Evolutionary conservation across 2,797 vertebrate species (phyloP).

Genomic region (Cynopterus sphinx): DNA sequence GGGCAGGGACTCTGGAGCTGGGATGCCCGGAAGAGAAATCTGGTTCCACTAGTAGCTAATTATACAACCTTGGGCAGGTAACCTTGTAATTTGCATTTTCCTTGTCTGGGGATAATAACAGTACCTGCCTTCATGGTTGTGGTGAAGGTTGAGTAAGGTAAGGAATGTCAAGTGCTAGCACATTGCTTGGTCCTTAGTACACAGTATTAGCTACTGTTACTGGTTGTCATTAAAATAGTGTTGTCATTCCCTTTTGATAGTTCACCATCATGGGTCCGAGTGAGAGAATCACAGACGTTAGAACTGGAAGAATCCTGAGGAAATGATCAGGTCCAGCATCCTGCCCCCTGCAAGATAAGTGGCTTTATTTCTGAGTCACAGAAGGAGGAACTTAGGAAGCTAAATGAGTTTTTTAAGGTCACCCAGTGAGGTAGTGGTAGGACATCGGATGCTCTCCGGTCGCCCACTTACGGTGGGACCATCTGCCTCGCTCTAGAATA

Average conservation of each 20-base stretch:
- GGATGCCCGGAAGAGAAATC: neutral
- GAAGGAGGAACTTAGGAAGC: neutral
- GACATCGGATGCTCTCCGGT: neutral
- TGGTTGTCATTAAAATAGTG: neutral
- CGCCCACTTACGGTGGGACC: neutral
- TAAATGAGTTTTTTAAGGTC: neutral
- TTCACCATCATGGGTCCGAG: neutral
- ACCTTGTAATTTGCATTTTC: neutral
- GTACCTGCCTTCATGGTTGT: neutral
- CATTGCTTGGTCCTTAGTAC: neutral
- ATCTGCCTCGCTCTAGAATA: neutral
- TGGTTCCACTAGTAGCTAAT: neutral
- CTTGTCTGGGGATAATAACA: neutral
- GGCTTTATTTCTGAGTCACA: neutral
- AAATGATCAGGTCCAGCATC: neutral
- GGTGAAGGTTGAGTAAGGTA: neutral
- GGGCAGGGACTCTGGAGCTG: neutral
- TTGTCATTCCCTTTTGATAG: neutral
- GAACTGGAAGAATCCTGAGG: constrained; percentile 2
- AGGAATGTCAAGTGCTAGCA: neutral
- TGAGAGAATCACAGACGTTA: neutral
- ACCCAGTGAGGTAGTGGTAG: neutral
- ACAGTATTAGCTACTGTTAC: neutral
- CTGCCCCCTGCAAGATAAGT: neutral
- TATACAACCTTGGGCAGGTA: neutral